These are phyloP conservation scores for Homalodisca vitripennis DNA, from an alignment of 1,140 invertebrate species.

Conservation along the genomic window DNA sequence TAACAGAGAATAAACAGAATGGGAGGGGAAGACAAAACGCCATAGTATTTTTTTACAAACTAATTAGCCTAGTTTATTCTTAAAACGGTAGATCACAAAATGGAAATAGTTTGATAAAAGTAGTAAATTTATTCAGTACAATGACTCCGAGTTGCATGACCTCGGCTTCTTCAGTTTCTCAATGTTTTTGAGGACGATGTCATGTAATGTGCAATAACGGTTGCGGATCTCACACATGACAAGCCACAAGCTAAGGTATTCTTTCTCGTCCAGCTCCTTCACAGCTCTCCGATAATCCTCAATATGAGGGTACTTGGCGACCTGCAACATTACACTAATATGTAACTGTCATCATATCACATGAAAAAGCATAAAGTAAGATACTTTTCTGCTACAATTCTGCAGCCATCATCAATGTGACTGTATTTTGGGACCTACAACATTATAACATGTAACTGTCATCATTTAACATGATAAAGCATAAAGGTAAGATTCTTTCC, in stretches of 20 bases:
- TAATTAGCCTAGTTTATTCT: conserved; percentile 6
- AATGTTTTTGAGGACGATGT: conserved; percentile 94
- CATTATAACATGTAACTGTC: too few species aligned
- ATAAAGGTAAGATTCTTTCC: too few species aligned
- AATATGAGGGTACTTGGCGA: conserved; percentile 97
- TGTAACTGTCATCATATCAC: too few species aligned
- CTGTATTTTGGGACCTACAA: too few species aligned
- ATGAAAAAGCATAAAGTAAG: too few species aligned
- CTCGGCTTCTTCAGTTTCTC: conserved; percentile 96
- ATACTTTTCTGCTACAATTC: too few species aligned
- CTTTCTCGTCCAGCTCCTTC: conserved; percentile 94
- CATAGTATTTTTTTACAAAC: conserved; percentile 5
- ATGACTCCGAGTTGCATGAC: conserved; percentile 74
- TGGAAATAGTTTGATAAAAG: neutral
- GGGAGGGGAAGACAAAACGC: too few species aligned
- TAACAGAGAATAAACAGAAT: too few species aligned
- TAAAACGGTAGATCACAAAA: conserved; percentile 23
- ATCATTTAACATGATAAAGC: too few species aligned
- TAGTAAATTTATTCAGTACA: conserved; percentile 64
- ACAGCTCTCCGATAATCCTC: conserved; percentile 94
- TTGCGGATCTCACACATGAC: conserved; percentile 95
- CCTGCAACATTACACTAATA: conserved; percentile 48
- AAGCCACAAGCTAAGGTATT: conserved; percentile 90
- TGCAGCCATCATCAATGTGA: too few species aligned
- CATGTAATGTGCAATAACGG: conserved; percentile 94